Base-by-base conservation (phyloP, 2,888 invertebrate genomes). In the Liodrosophila aerea region DNA sequence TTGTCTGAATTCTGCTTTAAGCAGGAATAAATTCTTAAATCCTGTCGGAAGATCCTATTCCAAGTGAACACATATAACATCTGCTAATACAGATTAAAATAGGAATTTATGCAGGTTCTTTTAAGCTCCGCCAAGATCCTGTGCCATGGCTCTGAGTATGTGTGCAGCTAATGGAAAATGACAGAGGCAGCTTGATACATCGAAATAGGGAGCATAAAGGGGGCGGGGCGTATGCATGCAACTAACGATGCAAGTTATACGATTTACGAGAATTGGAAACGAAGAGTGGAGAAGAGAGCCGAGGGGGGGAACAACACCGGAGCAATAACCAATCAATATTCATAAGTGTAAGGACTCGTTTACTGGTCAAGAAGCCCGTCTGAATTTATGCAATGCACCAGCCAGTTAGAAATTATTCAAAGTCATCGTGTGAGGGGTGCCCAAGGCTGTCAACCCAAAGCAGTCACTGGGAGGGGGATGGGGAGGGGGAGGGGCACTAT, bases 281-380 rank as follows among this genome's bases (percentile, higher is more conserved):
- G 29, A 50, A 39, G 11, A n/a, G 4, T 12, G 2, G 7, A 9
- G 16, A 12, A 31, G 9, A 31, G 30, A 45, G n/a, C 9, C n/a
- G 22, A 7, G 11, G n/a, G 9, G 11, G 11, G 34, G 30, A 43
- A 37, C 45, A 7, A 31, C 33, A 27, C 31, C 33, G 39, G 45
- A 54, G 59, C 74, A 81, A 76, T 76, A 77, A 72, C 72, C 77
- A 81, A 77, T 77, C 77, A 81, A 77, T 77, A 77, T 77, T 77
- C 76, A 81, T 77, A 77, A 77, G 65, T 64, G 59, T 66, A 76
- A 76, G 73, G 73, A 76, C 74, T 68, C 46, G 46, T 37, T 64
- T 47, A 43, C 41, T 57, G 61, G 46, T 50, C 16, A 44, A 52
- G 52, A 13, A 46, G 64, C 60, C 44, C n/a, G 16, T 46, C 63